Percentiles rank a stretch among this genome's conserved stretches.
Evolutionary conservation across 1,140 invertebrate species (phyloP).

Genomic region (Dinothrombium tinctorium): DNA sequence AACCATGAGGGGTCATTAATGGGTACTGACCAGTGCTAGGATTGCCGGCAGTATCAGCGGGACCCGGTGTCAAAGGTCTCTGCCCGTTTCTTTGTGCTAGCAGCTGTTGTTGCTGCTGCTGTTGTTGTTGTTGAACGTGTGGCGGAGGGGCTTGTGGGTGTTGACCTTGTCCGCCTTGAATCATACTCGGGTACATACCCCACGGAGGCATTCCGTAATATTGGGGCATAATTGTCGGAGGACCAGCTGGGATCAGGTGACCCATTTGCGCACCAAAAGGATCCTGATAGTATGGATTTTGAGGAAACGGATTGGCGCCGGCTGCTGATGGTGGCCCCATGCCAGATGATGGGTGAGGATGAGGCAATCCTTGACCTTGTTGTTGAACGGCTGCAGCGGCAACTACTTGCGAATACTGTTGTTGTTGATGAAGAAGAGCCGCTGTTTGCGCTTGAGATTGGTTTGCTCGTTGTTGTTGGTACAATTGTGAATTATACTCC

Average conservation of each 20-base stretch:
- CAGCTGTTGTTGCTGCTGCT: constrained; percentile 22
- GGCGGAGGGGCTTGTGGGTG: constrained; percentile 34
- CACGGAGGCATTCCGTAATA: constrained; percentile 26
- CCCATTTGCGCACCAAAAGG: constrained; percentile 9
- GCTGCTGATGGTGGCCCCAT: constrained; percentile 1
- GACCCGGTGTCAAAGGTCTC: constrained; percentile 29
- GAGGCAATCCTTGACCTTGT: neutral
- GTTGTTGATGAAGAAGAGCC: too few species aligned
- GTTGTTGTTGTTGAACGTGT: constrained; percentile 3
- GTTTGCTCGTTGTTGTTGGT: constrained; percentile 4
- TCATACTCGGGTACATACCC: constrained; percentile 22
- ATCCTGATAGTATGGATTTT: constrained; percentile 11
- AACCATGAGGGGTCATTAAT: constrained; percentile 40
- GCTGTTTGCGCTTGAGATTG: constrained; percentile 3
- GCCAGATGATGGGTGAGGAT: neutral
- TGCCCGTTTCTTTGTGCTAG: constrained; percentile 18
- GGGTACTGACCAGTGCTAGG: constrained; percentile 31
- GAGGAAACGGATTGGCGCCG: constrained; percentile 1
- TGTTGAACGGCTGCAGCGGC: neutral
- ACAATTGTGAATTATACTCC: constrained; percentile 18
- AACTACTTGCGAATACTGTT: too few species aligned
- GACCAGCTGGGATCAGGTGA: constrained; percentile 11
- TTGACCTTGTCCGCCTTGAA: constrained; percentile 29
- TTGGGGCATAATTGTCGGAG: constrained; percentile 21
- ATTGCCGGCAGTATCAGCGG: constrained; percentile 9